Conservation (phyloP, 1,140 invertebrate genomes). For the Cydia pomonella region DNA sequence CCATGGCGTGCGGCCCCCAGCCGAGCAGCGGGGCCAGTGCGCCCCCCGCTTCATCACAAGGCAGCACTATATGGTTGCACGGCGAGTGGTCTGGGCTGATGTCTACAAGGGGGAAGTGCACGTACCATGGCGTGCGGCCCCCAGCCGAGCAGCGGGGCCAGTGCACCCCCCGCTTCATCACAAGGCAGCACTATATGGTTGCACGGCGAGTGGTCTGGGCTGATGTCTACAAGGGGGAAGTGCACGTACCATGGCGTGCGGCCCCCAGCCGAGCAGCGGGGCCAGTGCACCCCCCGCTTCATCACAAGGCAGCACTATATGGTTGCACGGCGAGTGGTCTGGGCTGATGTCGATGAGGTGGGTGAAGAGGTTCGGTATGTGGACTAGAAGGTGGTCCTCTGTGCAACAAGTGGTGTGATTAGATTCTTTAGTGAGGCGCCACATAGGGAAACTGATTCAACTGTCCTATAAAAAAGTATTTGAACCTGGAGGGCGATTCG, state of each 20-base stretch:
- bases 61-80: too few species aligned
- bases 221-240: constrained; percentile 89
- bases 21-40: too few species aligned
- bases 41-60: too few species aligned
- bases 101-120: too few species aligned
- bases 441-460: too few species aligned
- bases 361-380: constrained; percentile 88
- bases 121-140: constrained; percentile 78
- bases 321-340: constrained; percentile 89
- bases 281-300: constrained; percentile 83
- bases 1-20: too few species aligned
- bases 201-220: constrained; percentile 88
- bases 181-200: constrained; percentile 87
- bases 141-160: constrained; percentile 83
- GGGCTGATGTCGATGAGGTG: constrained; percentile 90
- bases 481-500: too few species aligned
- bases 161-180: constrained; percentile 81
- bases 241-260: constrained; percentile 72
- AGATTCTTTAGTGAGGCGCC: too few species aligned
- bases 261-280: constrained; percentile 82
- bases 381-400: constrained; percentile 89
- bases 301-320: constrained; percentile 85
- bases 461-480: too few species aligned
- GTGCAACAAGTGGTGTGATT: constrained; percentile 43
- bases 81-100: too few species aligned